phyloP scores from a whole-genome alignment of 1,140 invertebrate genomes.

The Bombus superbus region DNA sequence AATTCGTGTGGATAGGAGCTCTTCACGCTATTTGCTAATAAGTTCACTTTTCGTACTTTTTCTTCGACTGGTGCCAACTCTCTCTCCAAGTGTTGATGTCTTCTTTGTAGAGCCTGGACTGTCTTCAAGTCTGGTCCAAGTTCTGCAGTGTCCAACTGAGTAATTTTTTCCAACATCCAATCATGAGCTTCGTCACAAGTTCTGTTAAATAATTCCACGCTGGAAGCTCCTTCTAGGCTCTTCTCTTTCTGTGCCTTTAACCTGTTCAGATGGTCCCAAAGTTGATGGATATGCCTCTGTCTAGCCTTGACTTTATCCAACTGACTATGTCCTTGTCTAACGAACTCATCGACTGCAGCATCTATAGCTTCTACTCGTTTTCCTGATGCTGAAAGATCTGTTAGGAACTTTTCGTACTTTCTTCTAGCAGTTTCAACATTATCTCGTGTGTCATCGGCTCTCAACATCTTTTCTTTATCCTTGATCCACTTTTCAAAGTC shows the following conservation, averaged over 20 bases:
- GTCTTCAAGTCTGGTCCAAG: constrained; percentile 94
- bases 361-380: constrained; percentile 96
- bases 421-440: constrained; percentile 97
- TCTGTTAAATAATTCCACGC: constrained; percentile 96
- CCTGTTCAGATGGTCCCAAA: constrained; percentile 94
- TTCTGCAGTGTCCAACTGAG: constrained; percentile 90
- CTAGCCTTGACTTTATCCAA: constrained; percentile 92
- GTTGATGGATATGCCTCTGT: constrained; percentile 92
- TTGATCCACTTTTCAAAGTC: constrained; percentile 99
- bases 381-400: constrained; percentile 96
- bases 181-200: constrained; percentile 96
- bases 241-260: constrained; percentile 96
- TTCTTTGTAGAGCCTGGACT: constrained; percentile 93
- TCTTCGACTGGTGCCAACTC: constrained; percentile 95
- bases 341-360: constrained; percentile 93
- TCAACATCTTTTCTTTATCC: constrained; percentile 95
- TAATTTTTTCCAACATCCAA: constrained; percentile 97
- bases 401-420: constrained; percentile 98
- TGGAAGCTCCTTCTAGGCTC: constrained; percentile 94
- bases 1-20: constrained; percentile 95
- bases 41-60: constrained; percentile 91
- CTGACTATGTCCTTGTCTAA: constrained; percentile 93
- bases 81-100: constrained; percentile 94
- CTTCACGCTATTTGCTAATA: constrained; percentile 92
- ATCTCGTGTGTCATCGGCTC: constrained; percentile 92